A percentile compares a stretch with the other conserved stretches of the same genome.
Evolutionary conservation across 1,140 invertebrate species (phyloP).

Genomic region (Neodiprion virginianus): DNA sequence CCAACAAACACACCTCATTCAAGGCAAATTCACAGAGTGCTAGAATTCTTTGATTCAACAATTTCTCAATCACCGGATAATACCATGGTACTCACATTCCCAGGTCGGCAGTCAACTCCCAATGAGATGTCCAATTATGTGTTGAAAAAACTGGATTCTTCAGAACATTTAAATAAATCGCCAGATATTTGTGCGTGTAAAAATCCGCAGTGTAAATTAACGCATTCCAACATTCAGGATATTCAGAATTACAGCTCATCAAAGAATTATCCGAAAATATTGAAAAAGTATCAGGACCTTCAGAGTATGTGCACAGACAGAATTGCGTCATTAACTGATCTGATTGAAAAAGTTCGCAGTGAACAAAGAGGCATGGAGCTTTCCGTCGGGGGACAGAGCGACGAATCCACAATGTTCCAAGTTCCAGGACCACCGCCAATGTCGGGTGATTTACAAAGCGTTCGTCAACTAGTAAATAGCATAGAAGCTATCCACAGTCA

Average conservation of each 20-base stretch:
- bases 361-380: conserved; percentile 43
- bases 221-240: conserved; percentile 37
- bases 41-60: conserved; percentile 26
- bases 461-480: conserved; percentile 42
- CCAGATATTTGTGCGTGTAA: conserved; percentile 37
- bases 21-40: conserved; percentile 31
- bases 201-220: conserved; percentile 46
- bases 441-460: conserved; percentile 33
- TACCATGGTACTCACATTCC: conserved; percentile 15
- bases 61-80: neutral
- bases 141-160: neutral
- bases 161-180: conserved; percentile 7
- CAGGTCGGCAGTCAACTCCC: conserved; percentile 17
- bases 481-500: conserved; percentile 49
- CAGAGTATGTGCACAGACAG: conserved; percentile 50
- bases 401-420: conserved; percentile 44
- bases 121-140: conserved; percentile 21
- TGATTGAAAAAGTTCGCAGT: conserved; percentile 48
- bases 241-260: conserved; percentile 30
- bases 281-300: conserved; percentile 48
- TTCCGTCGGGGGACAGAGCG: conserved; percentile 32
- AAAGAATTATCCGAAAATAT: conserved; percentile 43
- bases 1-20: conserved; percentile 48
- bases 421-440: conserved; percentile 28
- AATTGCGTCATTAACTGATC: conserved; percentile 49